Conservation (phyloP, 2,113 vertebrate species). For the Sitta europaea region DNA sequence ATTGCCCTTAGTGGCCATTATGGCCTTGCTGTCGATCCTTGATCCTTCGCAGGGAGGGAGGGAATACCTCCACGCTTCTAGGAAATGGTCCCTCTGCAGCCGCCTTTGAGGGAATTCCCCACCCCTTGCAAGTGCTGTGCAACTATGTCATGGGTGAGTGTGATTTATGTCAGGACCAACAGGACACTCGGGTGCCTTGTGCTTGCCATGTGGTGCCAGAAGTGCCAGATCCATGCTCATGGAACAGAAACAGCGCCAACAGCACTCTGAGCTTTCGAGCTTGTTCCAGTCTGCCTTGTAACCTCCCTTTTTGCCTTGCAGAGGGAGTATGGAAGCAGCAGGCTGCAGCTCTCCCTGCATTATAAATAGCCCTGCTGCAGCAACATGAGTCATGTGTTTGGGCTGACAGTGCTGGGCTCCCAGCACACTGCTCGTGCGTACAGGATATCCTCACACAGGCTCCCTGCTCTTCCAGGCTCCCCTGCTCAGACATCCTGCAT, state of each 20-base stretch:
- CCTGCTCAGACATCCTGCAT: slow-evolving; percentile 54
- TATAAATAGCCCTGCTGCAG: slow-evolving; percentile 29
- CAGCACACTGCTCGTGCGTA: slow-evolving; percentile 41
- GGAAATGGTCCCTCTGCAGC: neutral
- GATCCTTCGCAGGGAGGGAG: neutral
- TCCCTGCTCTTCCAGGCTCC: slow-evolving; percentile 26
- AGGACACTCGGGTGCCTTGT: neutral
- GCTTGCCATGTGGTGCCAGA: neutral
- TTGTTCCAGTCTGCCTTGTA: neutral
- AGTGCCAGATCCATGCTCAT: neutral
- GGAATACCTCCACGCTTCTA: neutral
- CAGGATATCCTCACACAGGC: slow-evolving; percentile 61
- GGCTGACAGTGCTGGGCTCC: neutral
- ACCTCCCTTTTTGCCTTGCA: neutral
- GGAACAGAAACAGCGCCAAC: neutral
- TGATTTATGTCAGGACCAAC: neutral
- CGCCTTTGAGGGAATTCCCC: slow-evolving; percentile 29
- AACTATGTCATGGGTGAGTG: neutral
- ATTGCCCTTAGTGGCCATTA: neutral
- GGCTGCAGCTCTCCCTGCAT: neutral
- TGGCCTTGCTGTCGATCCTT: neutral
- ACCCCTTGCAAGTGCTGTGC: neutral
- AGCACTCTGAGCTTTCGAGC: neutral
- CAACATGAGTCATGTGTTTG: slow-evolving; percentile 58
- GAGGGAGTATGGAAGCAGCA: neutral